Evolutionary conservation across 2,888 invertebrate genomes (phyloP).

Genomic region (Phymatocera aterrima): DNA sequence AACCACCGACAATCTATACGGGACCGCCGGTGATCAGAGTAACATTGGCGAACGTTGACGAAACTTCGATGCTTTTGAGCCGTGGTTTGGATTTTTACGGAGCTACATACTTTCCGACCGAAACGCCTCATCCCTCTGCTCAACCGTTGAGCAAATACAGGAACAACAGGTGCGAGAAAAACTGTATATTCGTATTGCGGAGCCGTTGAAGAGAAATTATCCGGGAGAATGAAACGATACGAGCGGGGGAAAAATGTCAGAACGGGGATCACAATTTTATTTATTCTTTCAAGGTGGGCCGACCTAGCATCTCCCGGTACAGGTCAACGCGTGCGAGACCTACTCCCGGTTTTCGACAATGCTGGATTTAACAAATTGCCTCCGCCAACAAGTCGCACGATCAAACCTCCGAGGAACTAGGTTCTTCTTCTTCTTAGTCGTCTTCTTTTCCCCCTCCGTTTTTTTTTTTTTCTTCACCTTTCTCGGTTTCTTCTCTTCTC

Average conservation of each 20-base stretch:
- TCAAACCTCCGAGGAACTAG: slow-evolving; percentile 78
- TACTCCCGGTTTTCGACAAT: slow-evolving; percentile 90
- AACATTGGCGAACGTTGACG: slow-evolving; percentile 74
- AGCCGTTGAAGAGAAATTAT: not conserved
- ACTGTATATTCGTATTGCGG: too few species aligned
- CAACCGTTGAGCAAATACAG: slow-evolving; percentile 69
- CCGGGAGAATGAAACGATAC: not conserved
- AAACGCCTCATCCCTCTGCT: slow-evolving; percentile 82
- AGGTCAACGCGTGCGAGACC: slow-evolving; percentile 80
- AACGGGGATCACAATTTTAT: not conserved
- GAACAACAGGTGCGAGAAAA: slow-evolving; percentile 71
- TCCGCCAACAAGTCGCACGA: slow-evolving; percentile 86
- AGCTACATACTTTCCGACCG: slow-evolving; percentile 91
- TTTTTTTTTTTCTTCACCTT: not conserved
- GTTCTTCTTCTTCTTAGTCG: not conserved
- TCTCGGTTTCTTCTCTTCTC: not conserved
- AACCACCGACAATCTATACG: slow-evolving; percentile 72
- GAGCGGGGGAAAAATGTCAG: not conserved
- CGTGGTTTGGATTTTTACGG: slow-evolving; percentile 92
- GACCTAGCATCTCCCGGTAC: slow-evolving; percentile 82
- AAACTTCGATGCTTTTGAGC: slow-evolving; percentile 81
- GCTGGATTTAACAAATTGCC: slow-evolving; percentile 90
- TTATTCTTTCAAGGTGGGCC: slow-evolving; percentile 76
- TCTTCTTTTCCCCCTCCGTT: not conserved
- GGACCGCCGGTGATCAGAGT: slow-evolving; percentile 74